Evolutionary conservation across 2,797 vertebrate species (phyloP).

Genomic region (Microhierax caerulescens): DNA sequence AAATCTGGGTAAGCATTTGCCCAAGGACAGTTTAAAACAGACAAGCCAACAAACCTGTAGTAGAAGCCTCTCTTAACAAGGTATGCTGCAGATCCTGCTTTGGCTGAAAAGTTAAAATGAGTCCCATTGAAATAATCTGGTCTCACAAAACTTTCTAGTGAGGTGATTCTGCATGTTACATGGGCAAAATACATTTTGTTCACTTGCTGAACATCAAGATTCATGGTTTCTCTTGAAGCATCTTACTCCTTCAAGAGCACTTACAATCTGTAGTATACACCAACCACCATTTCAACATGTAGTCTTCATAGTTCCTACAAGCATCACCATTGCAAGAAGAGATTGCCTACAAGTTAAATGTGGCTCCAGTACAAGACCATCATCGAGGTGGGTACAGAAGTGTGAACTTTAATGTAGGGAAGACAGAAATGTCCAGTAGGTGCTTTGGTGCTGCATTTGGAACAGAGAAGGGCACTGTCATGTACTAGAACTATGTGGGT

Average conservation of each 20-base stretch:
- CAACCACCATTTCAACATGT: fast-evolving
- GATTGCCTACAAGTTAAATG: fast-evolving
- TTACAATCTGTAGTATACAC: background rate
- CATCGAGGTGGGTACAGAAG: background rate
- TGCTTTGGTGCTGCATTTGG: background rate
- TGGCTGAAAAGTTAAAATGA: background rate
- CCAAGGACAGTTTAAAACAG: background rate
- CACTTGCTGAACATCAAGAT: no score
- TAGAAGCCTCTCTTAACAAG: background rate
- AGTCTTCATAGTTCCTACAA: background rate
- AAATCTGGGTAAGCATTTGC: background rate
- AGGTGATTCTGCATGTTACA: background rate
- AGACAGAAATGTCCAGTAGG: background rate
- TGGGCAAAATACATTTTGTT: background rate
- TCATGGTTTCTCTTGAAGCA: background rate
- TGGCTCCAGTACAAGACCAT: background rate
- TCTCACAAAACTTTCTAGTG: background rate
- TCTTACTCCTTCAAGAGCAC: background rate
- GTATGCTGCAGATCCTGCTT: background rate
- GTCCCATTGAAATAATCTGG: background rate
- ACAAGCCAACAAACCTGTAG: background rate
- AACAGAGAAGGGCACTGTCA: background rate
- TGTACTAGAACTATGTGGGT: background rate
- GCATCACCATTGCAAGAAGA: background rate
- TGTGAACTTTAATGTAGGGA: fast-evolving